These are phyloP conservation scores for Thalpophila matura DNA, from an alignment of 2,888 invertebrate genomes.

Conservation along the genomic window DNA sequence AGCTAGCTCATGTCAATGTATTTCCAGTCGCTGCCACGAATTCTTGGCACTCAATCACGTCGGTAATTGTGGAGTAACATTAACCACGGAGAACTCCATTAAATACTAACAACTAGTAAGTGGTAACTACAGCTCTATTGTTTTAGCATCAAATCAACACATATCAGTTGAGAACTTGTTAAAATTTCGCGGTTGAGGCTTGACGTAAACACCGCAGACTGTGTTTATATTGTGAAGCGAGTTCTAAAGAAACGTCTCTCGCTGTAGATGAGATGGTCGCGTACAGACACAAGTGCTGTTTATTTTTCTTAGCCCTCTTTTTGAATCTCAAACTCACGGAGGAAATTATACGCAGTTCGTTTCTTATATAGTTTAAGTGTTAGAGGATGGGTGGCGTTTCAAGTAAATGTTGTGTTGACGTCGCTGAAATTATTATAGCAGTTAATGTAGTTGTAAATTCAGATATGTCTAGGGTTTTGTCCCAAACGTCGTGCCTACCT, in stretches of 20 bases:
- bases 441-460: slow-evolving; percentile 15
- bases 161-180: slow-evolving; percentile 66
- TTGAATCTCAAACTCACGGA: slow-evolving; percentile 75
- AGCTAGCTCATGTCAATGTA: slow-evolving; percentile 50
- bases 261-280: slow-evolving; percentile 84
- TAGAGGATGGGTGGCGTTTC: slow-evolving; percentile 56
- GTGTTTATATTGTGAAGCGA: slow-evolving; percentile 81
- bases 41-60: slow-evolving; percentile 59
- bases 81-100: slow-evolving; percentile 53
- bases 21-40: slow-evolving; percentile 49
- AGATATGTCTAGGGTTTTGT: slow-evolving; percentile 2
- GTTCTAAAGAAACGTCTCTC: slow-evolving; percentile 83
- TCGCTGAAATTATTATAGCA: slow-evolving; percentile 40
- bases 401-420: slow-evolving; percentile 59
- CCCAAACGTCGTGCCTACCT: slow-evolving; percentile 18
- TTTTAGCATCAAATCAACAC: slow-evolving; percentile 48
- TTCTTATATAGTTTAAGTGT: slow-evolving; percentile 77
- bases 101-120: slow-evolving; percentile 45
- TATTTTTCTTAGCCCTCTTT: slow-evolving; percentile 83
- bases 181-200: slow-evolving; percentile 70
- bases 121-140: slow-evolving; percentile 48
- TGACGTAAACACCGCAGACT: slow-evolving; percentile 79
- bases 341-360: slow-evolving; percentile 82
- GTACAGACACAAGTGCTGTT: slow-evolving; percentile 86
- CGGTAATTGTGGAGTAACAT: slow-evolving; percentile 58